phyloP scores from a whole-genome alignment of 2,113 vertebrate species.

The Toxotes jaculatrix region DNA sequence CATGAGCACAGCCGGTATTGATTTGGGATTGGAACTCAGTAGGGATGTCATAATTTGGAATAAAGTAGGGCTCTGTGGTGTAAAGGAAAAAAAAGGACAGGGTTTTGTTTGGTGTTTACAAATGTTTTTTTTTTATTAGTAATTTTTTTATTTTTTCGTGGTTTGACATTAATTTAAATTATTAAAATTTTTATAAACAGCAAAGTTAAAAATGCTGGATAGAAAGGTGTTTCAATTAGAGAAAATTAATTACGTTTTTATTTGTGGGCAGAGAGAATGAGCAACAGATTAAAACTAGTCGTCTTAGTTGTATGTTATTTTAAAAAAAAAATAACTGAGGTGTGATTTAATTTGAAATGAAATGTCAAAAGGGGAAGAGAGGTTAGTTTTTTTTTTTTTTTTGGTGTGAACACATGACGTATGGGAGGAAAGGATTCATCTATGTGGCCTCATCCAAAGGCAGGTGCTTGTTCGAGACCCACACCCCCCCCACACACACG shows the following conservation, averaged over 20 bases:
- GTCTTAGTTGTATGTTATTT: not conserved
- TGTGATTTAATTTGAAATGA: conserved; percentile 14
- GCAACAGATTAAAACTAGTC: conserved; percentile 1
- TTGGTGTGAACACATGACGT: not conserved
- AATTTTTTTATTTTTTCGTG: not conserved
- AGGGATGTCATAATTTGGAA: conserved; percentile 58
- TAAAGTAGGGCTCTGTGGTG: not conserved
- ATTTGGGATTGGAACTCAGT: conserved; percentile 69
- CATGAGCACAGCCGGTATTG: conserved; percentile 55
- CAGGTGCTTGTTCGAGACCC: conserved; percentile 14
- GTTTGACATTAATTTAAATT: not conserved
- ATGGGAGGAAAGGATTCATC: not conserved
- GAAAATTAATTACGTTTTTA: conserved; percentile 9
- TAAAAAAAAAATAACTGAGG: not conserved
- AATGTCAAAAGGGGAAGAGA: conserved; percentile 17
- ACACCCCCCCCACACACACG: conserved; percentile 13
- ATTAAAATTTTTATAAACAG: not conserved
- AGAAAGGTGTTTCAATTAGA: conserved; percentile 5
- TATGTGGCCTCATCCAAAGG: not conserved
- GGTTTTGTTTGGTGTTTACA: not conserved
- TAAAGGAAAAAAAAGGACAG: not conserved
- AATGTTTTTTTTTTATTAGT: not conserved
- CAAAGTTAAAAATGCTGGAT: not conserved
- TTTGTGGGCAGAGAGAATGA: not conserved
- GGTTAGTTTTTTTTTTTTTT: not conserved